A percentile compares a stretch with the other conserved stretches of the same genome.
These are phyloP conservation scores for Enteromius treurensis DNA, from an alignment of 2,797 vertebrate species.

Conservation along the genomic window DNA sequence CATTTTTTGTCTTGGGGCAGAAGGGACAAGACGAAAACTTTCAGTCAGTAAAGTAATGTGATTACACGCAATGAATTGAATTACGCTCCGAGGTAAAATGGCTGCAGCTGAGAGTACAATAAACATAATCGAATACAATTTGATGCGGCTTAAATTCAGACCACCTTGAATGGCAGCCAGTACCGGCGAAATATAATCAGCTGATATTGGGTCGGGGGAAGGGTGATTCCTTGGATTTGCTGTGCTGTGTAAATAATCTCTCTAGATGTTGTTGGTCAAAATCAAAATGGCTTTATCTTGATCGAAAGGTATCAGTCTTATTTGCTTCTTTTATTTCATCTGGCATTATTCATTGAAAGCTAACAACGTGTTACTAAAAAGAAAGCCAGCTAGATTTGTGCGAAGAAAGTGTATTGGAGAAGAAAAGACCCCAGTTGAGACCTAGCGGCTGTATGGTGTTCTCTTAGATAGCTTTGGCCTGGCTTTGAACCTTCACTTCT, in stretches of 20 bases:
- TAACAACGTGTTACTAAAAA: not conserved
- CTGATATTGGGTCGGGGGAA: slow-evolving; percentile 55
- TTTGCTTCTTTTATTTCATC: not conserved
- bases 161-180: slow-evolving; percentile 57
- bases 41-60: slow-evolving; percentile 52
- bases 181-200: slow-evolving; percentile 51
- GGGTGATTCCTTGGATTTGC: slow-evolving; percentile 28
- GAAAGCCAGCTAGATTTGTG: slow-evolving; percentile 3
- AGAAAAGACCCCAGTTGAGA: slow-evolving; percentile 13
- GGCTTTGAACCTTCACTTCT: slow-evolving; percentile 44
- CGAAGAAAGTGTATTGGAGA: not conserved
- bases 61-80: slow-evolving; percentile 61
- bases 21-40: slow-evolving; percentile 53
- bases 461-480: slow-evolving; percentile 30
- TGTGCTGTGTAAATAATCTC: slow-evolving; percentile 17
- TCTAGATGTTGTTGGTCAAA: slow-evolving; percentile 5
- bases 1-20: not conserved
- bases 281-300: slow-evolving; percentile 6
- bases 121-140: slow-evolving; percentile 44
- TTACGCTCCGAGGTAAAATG: slow-evolving; percentile 51
- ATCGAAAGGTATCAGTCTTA: not conserved
- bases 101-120: slow-evolving; percentile 47
- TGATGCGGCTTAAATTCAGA: slow-evolving; percentile 45
- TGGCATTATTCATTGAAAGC: not conserved
- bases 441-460: slow-evolving; percentile 21